These are phyloP conservation scores for Macrosiphum euphorbiae DNA, from an alignment of 2,888 invertebrate species.

Conservation along the genomic window DNA sequence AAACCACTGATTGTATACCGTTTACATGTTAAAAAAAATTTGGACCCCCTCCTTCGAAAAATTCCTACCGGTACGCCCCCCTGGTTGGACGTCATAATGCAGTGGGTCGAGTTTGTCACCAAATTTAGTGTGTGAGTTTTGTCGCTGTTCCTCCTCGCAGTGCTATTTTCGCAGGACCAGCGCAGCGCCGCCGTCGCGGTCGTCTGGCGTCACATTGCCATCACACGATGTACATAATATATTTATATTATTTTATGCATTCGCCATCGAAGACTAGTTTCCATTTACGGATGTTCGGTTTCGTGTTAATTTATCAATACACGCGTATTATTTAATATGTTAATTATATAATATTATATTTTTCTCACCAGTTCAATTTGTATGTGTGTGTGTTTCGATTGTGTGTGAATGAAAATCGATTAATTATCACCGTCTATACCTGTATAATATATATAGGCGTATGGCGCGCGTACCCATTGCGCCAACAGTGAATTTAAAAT, in stretches of 20 bases:
- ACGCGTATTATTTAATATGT: slow-evolving; percentile 2
- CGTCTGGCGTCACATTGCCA: background rate
- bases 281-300: slow-evolving; percentile 10
- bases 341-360: background rate
- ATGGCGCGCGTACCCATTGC: background rate
- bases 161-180: background rate
- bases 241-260: background rate
- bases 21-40: no score
- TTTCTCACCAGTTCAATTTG: slow-evolving; percentile 4
- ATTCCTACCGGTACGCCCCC: no score
- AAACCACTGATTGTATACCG: no score
- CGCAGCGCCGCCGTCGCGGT: background rate
- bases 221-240: background rate
- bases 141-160: background rate
- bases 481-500: background rate
- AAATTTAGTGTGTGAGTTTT: background rate
- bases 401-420: slow-evolving; percentile 24
- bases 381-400: background rate
- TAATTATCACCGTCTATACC: background rate
- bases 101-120: background rate
- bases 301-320: slow-evolving; percentile 20
- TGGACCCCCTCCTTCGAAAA: no score
- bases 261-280: background rate
- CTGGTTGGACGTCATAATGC: background rate
- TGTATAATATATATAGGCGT: background rate